These are phyloP conservation scores for Lemur catta DNA, from an alignment of 2,797 vertebrate species.

Conservation along the genomic window DNA sequence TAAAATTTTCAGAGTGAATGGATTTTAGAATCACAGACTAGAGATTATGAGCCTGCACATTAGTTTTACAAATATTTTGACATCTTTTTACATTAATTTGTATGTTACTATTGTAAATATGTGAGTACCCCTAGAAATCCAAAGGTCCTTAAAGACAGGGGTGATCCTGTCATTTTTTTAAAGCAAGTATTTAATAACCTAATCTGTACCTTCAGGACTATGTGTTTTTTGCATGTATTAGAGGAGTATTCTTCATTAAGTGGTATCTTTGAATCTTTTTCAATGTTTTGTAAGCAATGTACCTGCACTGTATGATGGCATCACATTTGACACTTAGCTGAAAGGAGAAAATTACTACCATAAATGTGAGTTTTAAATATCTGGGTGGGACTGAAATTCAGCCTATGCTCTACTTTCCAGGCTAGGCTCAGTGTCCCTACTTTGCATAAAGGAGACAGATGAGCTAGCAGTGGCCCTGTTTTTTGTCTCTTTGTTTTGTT, in stretches of 20 bases:
- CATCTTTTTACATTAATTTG: background rate
- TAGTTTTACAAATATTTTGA: slow-evolving; percentile 14
- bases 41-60: background rate
- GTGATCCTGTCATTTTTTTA: background rate
- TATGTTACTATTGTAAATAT: background rate
- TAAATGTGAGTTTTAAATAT: background rate
- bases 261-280: background rate
- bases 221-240: background rate
- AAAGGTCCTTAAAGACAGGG: background rate
- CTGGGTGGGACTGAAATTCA: background rate
- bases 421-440: background rate
- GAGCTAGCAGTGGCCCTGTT: background rate
- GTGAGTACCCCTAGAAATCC: background rate
- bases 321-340: background rate
- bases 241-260: background rate
- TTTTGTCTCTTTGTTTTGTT: background rate
- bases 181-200: background rate
- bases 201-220: background rate
- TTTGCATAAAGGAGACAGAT: background rate
- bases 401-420: background rate
- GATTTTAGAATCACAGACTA: background rate
- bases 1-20: background rate
- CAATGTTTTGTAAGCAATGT: background rate
- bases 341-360: background rate
- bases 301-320: background rate